Conservation (phyloP, 2,888 invertebrate species). For the Ormyrus nitidulus region DNA sequence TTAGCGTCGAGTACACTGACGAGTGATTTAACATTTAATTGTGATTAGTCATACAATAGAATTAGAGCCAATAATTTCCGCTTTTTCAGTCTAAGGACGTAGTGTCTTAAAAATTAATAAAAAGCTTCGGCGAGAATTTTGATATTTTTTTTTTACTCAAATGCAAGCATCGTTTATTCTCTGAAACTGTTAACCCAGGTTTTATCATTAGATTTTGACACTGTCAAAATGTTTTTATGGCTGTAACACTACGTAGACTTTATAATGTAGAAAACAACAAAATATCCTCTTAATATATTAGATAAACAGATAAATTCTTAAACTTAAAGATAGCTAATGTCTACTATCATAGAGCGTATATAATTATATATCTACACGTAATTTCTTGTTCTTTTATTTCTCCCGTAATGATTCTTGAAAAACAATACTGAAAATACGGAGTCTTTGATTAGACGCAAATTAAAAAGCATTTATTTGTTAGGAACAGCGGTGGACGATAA, state of each 20-base stretch:
- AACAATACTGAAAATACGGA: slow-evolving; percentile 13
- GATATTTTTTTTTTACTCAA: not conserved
- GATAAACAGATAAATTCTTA: slow-evolving; percentile 60
- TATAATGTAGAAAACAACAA: slow-evolving; percentile 70
- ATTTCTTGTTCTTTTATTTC: slow-evolving; percentile 20
- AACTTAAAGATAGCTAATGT: slow-evolving; percentile 38
- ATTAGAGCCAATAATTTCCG: slow-evolving; percentile 24
- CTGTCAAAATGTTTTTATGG: slow-evolving; percentile 59
- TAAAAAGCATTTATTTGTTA: slow-evolving; percentile 56
- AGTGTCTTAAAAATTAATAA: slow-evolving; percentile 15
- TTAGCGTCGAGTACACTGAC: slow-evolving; percentile 11
- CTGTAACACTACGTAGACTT: slow-evolving; percentile 72
- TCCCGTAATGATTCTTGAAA: slow-evolving; percentile 16
- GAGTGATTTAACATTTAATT: slow-evolving; percentile 25
- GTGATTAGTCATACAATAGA: slow-evolving; percentile 19
- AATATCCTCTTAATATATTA: slow-evolving; percentile 64
- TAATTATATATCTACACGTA: slow-evolving; percentile 26
- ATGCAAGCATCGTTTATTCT: not conserved
- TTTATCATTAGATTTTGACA: slow-evolving; percentile 52
- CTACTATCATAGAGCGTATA: slow-evolving; percentile 39
- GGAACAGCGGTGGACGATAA: slow-evolving; percentile 58
- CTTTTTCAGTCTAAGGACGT: not conserved
- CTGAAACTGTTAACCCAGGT: slow-evolving; percentile 12
- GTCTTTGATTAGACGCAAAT: slow-evolving; percentile 14
- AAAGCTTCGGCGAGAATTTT: slow-evolving; percentile 14